Conservation (phyloP, 2,113 vertebrate genomes). For the Electrona antarctica region DNA sequence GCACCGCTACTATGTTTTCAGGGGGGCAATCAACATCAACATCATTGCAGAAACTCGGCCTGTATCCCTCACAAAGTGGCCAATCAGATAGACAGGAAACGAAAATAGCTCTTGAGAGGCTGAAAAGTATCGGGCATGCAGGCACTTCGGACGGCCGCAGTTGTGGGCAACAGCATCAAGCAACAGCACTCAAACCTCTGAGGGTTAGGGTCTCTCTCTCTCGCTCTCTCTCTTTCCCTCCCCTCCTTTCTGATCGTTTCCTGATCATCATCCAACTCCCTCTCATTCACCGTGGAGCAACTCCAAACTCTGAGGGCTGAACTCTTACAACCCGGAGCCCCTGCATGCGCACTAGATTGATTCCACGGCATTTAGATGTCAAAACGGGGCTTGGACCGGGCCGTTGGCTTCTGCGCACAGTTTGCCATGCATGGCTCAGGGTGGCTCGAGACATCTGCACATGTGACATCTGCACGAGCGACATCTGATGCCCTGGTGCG, state of each 20-base stretch:
- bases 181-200: slow-evolving; percentile 36
- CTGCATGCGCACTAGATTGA: slow-evolving; percentile 17
- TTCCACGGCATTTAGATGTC: slow-evolving; percentile 47
- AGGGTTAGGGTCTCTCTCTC: slow-evolving; percentile 49
- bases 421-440: too few relatives aligned
- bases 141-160: slow-evolving; percentile 21
- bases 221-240: slow-evolving; percentile 20
- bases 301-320: slow-evolving; percentile 56
- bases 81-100: slow-evolving; percentile 69
- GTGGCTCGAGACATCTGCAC: background rate
- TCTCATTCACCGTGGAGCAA: slow-evolving; percentile 26
- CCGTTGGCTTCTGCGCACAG: background rate
- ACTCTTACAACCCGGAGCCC: slow-evolving; percentile 57
- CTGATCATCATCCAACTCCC: slow-evolving; percentile 51
- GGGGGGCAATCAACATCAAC: slow-evolving; percentile 28
- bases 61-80: slow-evolving; percentile 47
- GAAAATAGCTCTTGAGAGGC: slow-evolving; percentile 10
- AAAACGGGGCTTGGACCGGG: slow-evolving; percentile 14
- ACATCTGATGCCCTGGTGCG: slow-evolving; percentile 18
- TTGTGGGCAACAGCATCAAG: slow-evolving; percentile 19
- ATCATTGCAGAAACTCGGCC: slow-evolving; percentile 33
- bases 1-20: slow-evolving; percentile 18
- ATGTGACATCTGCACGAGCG: slow-evolving; percentile 19
- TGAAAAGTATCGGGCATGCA: slow-evolving; percentile 20
- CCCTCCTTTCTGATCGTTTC: slow-evolving; percentile 31